Conservation (phyloP, 53 echinoderm and acorn worm genomes). For the Temnopleurus reevesii region DNA sequence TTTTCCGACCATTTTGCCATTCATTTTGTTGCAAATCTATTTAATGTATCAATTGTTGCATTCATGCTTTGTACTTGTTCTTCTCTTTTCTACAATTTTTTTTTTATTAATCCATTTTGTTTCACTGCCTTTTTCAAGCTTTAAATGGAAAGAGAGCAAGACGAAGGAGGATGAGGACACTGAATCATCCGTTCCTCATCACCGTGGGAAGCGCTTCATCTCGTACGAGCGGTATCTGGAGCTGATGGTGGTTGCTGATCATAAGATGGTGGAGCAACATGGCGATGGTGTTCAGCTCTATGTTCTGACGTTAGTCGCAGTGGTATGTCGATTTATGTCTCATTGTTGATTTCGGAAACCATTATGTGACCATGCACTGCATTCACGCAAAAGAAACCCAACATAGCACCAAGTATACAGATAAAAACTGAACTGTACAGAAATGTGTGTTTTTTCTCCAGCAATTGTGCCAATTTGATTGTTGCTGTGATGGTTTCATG, state of each 20-base stretch:
- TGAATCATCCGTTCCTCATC: conserved; percentile 8
- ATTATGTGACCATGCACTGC: too few relatives aligned
- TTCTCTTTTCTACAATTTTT: too few relatives aligned
- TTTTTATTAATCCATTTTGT: neutral
- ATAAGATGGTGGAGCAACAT: conserved; percentile 93
- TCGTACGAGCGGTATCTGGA: conserved; percentile 90
- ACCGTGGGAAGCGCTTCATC: conserved; percentile 75
- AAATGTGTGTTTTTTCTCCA: too few relatives aligned
- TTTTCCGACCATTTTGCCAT: too few relatives aligned
- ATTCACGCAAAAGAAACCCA: too few relatives aligned
- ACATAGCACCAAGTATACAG: too few relatives aligned
- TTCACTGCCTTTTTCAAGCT: neutral
- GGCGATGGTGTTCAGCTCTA: conserved; percentile 85
- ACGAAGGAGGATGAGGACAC: neutral
- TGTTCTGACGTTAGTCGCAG: conserved; percentile 85
- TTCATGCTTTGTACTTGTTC: too few relatives aligned
- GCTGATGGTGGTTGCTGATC: conserved; percentile 92
- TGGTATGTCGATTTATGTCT: conserved; percentile 81
- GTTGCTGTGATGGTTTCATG: too few relatives aligned
- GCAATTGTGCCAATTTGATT: too few relatives aligned
- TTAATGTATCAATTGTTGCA: too few relatives aligned
- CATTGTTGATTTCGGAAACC: neutral
- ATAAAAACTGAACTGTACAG: too few relatives aligned
- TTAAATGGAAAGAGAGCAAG: conserved; percentile 17
- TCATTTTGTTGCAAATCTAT: too few relatives aligned